Base-by-base conservation (phyloP, 2,113 vertebrate genomes). In the Peromyscus californicus region DNA sequence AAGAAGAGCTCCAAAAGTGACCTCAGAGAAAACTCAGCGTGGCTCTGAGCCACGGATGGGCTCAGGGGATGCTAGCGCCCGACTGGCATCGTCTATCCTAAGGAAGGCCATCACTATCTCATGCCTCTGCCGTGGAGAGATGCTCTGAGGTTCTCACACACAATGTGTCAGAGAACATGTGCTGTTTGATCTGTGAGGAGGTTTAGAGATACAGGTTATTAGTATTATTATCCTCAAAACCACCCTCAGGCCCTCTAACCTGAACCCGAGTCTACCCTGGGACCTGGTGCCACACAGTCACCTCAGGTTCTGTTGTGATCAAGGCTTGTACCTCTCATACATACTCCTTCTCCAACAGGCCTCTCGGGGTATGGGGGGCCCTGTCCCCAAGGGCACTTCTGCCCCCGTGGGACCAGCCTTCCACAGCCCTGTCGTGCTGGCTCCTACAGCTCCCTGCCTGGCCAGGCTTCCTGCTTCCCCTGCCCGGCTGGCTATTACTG, bases 401-500 rank as follows among this genome's bases (percentile, higher is more conserved):
- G 99, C 95, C 99, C 99, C 4, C 78, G 91, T 90, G 99, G 99
- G 31, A 98, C 97, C 95, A 97, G 98, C 16, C 97, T 96, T 54
- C 99, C 99, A 9, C 69, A 98, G 39, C 98, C 99, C 10, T 99
- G 99, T 97, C 98, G 45, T 89, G 99, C 99, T 5, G 99, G 99
- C 89, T 99, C 98, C n/a, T 99, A 99, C 96, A 99, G 98, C 97
- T 99, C 99, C 97, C 98, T 99, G 75, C 99, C 98, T 9, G 98
- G 99, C 59, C 99, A 99, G 97, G 98, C 98, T 1, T 96, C 89
- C 4, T 99, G 99, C 98, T 99, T 97, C 61, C 97, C 96, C 80
- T 99, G 99, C 93, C 99, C 99, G 0, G 99, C 99, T 10, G 99
- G 99, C 63, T 99, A 99, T 98, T 99, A 99, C 98, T 99, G 99